phyloP scores from a whole-genome alignment of 1,140 invertebrate species.

The Aphis craccivora region DNA sequence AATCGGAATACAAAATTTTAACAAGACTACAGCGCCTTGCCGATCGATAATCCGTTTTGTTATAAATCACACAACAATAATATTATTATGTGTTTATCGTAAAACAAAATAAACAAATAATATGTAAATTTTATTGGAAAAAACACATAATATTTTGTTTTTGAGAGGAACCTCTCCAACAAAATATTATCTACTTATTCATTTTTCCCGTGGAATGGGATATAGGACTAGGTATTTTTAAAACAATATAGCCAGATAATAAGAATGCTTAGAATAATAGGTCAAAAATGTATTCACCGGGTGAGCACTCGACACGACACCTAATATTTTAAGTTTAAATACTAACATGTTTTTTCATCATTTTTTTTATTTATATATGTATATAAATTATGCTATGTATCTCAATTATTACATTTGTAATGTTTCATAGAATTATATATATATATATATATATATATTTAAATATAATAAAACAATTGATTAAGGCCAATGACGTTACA shows the following conservation, averaged over 20 bases:
- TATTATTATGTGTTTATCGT: too few species aligned
- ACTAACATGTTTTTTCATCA: neutral
- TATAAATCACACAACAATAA: neutral
- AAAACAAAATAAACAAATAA: too few species aligned
- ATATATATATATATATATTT: neutral
- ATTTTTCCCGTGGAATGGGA: neutral
- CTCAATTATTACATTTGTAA: neutral
- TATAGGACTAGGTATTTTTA: neutral
- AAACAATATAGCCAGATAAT: neutral
- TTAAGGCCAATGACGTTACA: slow-evolving; percentile 35
- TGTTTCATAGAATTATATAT: neutral
- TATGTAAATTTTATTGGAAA: neutral
- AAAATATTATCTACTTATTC: neutral
- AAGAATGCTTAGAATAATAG: neutral
- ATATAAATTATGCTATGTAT: neutral
- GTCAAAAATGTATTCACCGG: neutral
- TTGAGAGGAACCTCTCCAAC: neutral
- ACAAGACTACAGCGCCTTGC: neutral
- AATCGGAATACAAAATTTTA: too few species aligned
- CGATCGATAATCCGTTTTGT: neutral
- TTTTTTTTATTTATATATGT: neutral
- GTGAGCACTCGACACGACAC: neutral
- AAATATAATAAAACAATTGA: neutral
- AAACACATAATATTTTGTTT: neutral
- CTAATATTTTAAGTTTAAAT: neutral